Evolutionary conservation across 2,113 vertebrate genomes (phyloP), one percentile per base, ranked within the genome.

Genomic region (Pipra filicauda): DNA sequence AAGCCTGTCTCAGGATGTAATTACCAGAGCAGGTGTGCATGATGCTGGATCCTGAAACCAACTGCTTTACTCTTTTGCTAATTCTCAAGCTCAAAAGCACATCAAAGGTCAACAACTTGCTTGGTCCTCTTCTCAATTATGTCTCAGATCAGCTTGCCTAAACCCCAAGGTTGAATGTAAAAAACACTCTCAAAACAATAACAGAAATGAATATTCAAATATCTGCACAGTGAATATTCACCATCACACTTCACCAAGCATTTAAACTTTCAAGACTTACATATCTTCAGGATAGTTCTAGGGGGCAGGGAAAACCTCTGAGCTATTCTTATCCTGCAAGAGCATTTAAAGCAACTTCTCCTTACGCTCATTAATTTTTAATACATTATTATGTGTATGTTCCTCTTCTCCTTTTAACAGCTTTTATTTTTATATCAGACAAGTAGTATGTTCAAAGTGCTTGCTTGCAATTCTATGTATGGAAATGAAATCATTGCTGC

Each of bases 291-390:
- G n/a, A 76, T 51, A 57, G 28, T 76, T 93, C 46, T 33, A 39
- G 51, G 51, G 66, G 72, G 71, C 31, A 76, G 74, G 30, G 62
- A 67, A 91, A 86, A 69, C 44, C 81, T 95, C 81, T 58, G 78
- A 70, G 71, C 72, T 95, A 79, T 95, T 95, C 59, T 86, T 91
- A 89, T 57, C 37, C 88, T 64, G 55, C 67, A 88, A 88, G 57
- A 86, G 65, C 69, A 59, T 92, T 93, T 90, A 41, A 95, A 94
- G 74, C 52, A 96, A 46, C 64, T 54, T 49, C 58, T 83, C 26
- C 43, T 86, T 84, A 64, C 1, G 2, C 46, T 48, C 61, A 75
- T 94, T 74, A 88, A 80, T 93, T 95, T 95, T 96, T 90, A 96
- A 94, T 61, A 49, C 33, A 18, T 81, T 64, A 78, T 96, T 92